phyloP scores from a whole-genome alignment of 2,113 vertebrate species.

The Ancistrus triradiatus region DNA sequence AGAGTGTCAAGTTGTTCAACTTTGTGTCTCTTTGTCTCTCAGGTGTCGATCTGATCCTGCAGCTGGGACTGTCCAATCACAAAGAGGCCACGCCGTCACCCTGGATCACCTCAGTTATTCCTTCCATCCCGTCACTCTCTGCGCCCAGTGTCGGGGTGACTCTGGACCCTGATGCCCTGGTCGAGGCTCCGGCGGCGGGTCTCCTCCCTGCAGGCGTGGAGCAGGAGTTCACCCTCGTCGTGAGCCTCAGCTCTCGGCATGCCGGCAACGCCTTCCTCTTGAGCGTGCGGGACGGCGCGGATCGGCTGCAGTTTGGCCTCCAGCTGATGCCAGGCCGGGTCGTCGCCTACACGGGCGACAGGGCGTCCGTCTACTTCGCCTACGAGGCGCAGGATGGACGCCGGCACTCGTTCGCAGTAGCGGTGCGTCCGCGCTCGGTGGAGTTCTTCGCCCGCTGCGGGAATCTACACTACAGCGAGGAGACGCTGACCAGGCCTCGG shows the following conservation, averaged over 20 bases:
- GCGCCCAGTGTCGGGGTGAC: conserved; percentile 71
- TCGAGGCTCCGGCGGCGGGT: conserved; percentile 71
- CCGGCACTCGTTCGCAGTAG: conserved; percentile 83
- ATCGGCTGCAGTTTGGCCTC: conserved; percentile 83
- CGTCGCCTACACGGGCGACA: conserved; percentile 78
- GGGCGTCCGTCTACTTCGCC: conserved; percentile 76
- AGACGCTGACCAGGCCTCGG: conserved; percentile 68
- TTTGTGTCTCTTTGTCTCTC: conserved; percentile 51
- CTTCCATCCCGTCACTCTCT: conserved; percentile 67
- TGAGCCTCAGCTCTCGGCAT: conserved; percentile 80
- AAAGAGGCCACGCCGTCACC: conserved; percentile 56
- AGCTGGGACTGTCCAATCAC: conserved; percentile 75
- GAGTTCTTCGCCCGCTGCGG: conserved; percentile 82
- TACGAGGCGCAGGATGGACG: conserved; percentile 80
- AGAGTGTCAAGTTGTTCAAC: too few relatives aligned
- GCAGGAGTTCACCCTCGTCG: conserved; percentile 78
- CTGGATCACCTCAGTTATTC: conserved; percentile 50
- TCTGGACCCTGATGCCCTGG: conserved; percentile 65
- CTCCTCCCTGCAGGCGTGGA: conserved; percentile 72
- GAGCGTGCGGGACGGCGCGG: conserved; percentile 77
- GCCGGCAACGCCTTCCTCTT: conserved; percentile 92
- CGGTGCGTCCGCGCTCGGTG: conserved; percentile 68
- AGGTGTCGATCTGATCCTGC: conserved; percentile 91
- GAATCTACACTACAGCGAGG: conserved; percentile 68
- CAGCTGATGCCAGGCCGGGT: conserved; percentile 84